These are phyloP conservation scores for Sialis fuliginosa DNA, from an alignment of 2,888 invertebrate genomes.

Conservation along the genomic window DNA sequence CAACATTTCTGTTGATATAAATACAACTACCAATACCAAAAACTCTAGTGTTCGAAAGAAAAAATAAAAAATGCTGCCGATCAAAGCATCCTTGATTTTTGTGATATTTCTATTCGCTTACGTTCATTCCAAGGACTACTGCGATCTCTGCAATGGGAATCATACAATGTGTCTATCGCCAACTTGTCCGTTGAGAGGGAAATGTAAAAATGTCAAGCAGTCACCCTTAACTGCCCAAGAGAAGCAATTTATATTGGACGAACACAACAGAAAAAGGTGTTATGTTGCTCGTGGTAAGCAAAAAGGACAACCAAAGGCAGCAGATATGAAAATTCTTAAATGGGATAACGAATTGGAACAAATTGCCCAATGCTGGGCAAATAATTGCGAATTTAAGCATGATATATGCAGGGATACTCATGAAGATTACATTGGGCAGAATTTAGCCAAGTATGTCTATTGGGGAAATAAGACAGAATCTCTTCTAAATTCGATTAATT, in stretches of 20 bases:
- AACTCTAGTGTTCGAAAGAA: too few relatives aligned
- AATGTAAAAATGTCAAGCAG: not conserved
- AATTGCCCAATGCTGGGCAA: constrained; percentile 5
- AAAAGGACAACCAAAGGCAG: not conserved
- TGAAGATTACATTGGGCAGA: not conserved
- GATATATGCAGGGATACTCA: not conserved
- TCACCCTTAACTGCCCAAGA: not conserved
- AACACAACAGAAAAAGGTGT: not conserved
- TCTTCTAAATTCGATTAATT: not conserved
- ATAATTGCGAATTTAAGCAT: constrained; percentile 2
- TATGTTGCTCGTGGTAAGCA: not conserved
- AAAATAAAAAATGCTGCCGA: too few relatives aligned
- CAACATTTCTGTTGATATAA: too few relatives aligned
- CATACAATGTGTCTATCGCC: not conserved
- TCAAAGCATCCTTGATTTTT: too few relatives aligned
- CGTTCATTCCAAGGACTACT: not conserved
- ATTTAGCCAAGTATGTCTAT: not conserved
- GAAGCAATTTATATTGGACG: not conserved
- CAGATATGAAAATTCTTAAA: not conserved
- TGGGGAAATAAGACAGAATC: not conserved
- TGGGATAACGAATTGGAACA: constrained; percentile 3
- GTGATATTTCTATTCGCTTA: too few relatives aligned
- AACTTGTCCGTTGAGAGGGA: not conserved
- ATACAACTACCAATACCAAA: too few relatives aligned
- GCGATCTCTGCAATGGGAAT: not conserved